Conservation (phyloP, 1,140 invertebrate species). For the Drosophila auraria region DNA sequence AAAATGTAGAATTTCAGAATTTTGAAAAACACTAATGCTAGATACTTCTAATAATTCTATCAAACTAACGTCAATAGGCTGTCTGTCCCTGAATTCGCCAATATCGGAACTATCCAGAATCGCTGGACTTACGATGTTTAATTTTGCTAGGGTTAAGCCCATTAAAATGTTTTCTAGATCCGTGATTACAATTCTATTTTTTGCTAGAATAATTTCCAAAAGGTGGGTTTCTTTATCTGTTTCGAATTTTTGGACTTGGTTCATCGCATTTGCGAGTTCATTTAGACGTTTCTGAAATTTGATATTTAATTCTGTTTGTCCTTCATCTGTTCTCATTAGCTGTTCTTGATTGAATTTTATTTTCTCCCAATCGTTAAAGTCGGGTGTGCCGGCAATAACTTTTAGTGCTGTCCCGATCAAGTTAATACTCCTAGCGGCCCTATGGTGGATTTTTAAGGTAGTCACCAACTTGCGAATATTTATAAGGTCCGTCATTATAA, state of each 20-base stretch:
- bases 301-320: neutral
- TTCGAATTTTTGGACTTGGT: neutral
- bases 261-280: neutral
- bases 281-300: neutral
- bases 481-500: no score
- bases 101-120: neutral
- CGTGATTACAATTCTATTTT: neutral
- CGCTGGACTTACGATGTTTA: neutral
- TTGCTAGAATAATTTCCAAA: neutral
- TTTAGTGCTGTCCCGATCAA: slow-evolving; percentile 13
- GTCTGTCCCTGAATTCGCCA: no score
- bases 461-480: slow-evolving; percentile 10
- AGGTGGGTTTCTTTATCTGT: neutral
- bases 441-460: slow-evolving; percentile 12
- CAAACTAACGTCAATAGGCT: no score
- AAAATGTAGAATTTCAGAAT: no score
- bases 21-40: no score
- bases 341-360: slow-evolving; percentile 17
- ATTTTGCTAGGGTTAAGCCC: neutral
- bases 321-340: slow-evolving; percentile 9
- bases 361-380: slow-evolving; percentile 22
- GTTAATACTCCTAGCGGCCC: slow-evolving; percentile 24
- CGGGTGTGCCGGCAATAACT: neutral
- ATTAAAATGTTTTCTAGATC: neutral
- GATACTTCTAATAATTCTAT: no score